Evolutionary conservation across 2,113 vertebrate species (phyloP), one percentile per base, ranked within the genome.

Genomic region (Psephotus haematonotus): DNA sequence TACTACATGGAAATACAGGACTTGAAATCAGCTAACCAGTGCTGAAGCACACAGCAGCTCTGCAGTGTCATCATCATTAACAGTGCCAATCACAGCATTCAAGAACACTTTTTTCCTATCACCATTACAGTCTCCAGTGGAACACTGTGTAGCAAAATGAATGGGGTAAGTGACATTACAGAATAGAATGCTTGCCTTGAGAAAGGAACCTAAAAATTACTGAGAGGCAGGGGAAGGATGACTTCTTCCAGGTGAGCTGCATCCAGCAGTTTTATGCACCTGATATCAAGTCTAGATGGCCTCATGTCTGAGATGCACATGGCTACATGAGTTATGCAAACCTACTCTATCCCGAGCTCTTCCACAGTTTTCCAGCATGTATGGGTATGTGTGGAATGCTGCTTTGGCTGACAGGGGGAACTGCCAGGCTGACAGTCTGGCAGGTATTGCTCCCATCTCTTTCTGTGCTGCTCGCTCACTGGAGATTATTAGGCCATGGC

Each of bases 11-110:
- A 83, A 94, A 84, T 74, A 69, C 62, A 79, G 67, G 62, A 78
- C 72, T 57, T 52, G 80, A 90, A 93, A 90, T 86, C 59, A 88
- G 65, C 86, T 88, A 92, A 83, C 55, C 62, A 60, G 55, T 86
- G 86, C 69, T 92, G 90, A 94, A 96, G 47, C 90, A 74, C 60
- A 86, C 46, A 90, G 80, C 87, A 93, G 67, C 74, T 91, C 82
- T 94, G 90, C 90, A 91, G 82, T 76, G 90, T 88, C 92, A 90
- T 79, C 69, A 70, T 90, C 93, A 96, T 96, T 95, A 95, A 78
- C 82, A 64, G 57, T 93, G 93, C 80, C 96, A 95, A 69, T 96
- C 95, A 94, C 63, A 63, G 86, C 52, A 79, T 71, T 92, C 68
- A 67, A 70, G 88, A 95, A 39, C 3, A 7, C 47, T 75, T 93